A percentile compares a stretch with the other conserved stretches of the same genome.
Conservation (phyloP, 2,797 vertebrate species). For the Pseudochirops cupreus region DNA sequence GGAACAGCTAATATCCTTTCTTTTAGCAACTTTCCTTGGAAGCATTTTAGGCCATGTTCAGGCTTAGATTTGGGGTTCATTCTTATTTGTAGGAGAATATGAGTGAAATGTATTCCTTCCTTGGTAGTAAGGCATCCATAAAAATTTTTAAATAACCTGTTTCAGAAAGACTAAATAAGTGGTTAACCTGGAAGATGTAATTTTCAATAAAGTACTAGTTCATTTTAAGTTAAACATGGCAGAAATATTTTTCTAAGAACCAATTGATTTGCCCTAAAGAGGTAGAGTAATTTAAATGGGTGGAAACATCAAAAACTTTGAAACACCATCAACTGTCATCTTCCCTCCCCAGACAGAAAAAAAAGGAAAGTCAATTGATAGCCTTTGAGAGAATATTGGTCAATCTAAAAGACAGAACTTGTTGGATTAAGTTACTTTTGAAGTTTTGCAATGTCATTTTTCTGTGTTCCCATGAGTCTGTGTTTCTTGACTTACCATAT, state of each 20-base stretch:
- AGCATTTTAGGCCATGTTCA: conserved; percentile 69
- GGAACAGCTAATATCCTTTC: background rate
- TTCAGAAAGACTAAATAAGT: conserved; percentile 11
- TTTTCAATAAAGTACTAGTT: background rate
- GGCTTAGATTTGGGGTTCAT: background rate
- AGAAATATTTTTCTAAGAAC: conserved; percentile 5
- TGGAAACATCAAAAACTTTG: background rate
- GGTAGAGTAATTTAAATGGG: background rate
- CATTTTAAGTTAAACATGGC: background rate
- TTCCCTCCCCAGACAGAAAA: background rate
- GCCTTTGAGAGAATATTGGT: conserved; percentile 10
- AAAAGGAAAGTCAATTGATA: background rate
- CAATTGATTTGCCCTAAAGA: conserved; percentile 32
- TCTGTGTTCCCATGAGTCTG: background rate
- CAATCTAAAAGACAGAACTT: background rate
- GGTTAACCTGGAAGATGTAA: conserved; percentile 13
- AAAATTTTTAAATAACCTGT: background rate
- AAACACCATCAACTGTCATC: background rate
- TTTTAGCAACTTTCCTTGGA: conserved; percentile 50
- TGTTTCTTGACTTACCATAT: background rate
- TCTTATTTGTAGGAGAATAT: conserved; percentile 8
- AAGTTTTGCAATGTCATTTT: background rate
- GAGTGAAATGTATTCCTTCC: background rate
- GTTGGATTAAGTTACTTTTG: background rate
- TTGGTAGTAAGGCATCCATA: conserved; percentile 25